Evolutionary conservation across 2,888 invertebrate genomes (phyloP).

Genomic region (Trichopoda pennipes): DNA sequence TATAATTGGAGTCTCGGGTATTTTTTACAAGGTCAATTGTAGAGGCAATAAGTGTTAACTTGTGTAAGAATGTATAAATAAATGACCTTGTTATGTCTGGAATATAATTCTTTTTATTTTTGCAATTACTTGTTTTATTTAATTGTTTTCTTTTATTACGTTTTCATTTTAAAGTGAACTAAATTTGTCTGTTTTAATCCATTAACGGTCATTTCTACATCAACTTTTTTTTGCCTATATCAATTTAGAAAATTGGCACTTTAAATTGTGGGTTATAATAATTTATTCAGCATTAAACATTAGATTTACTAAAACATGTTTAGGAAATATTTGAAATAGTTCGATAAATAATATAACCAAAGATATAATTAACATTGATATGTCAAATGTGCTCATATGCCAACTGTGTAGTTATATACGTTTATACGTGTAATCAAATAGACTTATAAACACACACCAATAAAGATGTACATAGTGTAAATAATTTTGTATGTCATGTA

Average conservation of each 20-base stretch:
- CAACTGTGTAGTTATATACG: too few relatives aligned
- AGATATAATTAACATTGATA: too few relatives aligned
- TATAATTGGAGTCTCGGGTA: conserved; percentile 14
- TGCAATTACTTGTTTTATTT: conserved; percentile 1
- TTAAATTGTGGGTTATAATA: neutral
- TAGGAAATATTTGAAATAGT: too few relatives aligned
- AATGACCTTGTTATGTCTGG: conserved; percentile 33
- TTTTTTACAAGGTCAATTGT: conserved; percentile 31
- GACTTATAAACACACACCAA: too few relatives aligned
- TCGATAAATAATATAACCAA: too few relatives aligned
- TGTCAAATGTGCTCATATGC: too few relatives aligned
- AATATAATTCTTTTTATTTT: too few relatives aligned
- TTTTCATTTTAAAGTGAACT: too few relatives aligned
- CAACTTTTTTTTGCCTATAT: conserved; percentile 43
- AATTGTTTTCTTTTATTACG: neutral
- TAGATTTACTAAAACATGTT: too few relatives aligned
- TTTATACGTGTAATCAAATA: too few relatives aligned
- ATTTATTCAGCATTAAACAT: neutral
- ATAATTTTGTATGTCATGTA: too few relatives aligned
- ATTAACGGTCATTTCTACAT: conserved; percentile 25
- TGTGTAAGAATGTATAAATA: neutral
- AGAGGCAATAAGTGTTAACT: conserved; percentile 2
- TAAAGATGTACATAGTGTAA: too few relatives aligned
- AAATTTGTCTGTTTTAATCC: conserved; percentile 6
- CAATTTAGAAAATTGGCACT: conserved; percentile 42